Evolutionary conservation across 92 coral and sea anemone species (phyloP).

Genomic region (Zoanthus gigantus): DNA sequence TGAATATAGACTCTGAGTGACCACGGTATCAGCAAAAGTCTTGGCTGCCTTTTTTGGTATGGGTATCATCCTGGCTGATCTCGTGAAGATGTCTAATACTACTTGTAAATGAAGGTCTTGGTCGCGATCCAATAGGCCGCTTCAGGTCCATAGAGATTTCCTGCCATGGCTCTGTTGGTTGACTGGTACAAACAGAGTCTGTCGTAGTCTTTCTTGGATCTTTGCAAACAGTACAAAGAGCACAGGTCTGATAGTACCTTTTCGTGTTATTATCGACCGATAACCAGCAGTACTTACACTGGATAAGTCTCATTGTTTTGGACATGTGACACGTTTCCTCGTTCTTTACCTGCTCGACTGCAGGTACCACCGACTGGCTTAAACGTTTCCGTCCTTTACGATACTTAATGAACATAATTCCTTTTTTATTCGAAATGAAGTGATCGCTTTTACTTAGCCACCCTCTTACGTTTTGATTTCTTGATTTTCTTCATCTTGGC

Average conservation of each 20-base stretch:
- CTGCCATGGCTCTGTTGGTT: neutral
- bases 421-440: too few species aligned
- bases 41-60: constrained; percentile 24
- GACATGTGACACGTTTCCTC: too few species aligned
- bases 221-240: neutral
- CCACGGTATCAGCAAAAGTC: constrained; percentile 8
- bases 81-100: constrained; percentile 13
- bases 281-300: neutral
- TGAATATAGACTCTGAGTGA: constrained; percentile 11
- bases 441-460: too few species aligned
- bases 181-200: neutral
- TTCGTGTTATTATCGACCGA: neutral
- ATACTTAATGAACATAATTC: too few species aligned
- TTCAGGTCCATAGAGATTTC: too few species aligned
- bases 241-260: neutral
- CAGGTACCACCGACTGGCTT: neutral
- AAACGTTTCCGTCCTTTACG: neutral
- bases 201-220: neutral
- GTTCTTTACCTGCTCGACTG: neutral
- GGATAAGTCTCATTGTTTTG: neutral
- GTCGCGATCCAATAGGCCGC: too few species aligned
- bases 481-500: too few species aligned
- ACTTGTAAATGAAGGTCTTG: too few species aligned
- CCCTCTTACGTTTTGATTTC: too few species aligned
- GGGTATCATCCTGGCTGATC: constrained; percentile 11